A percentile compares a stretch with the other conserved stretches of the same genome.
Conservation (phyloP, 2,113 vertebrate species). For the Cynopterus brachyotis region DNA sequence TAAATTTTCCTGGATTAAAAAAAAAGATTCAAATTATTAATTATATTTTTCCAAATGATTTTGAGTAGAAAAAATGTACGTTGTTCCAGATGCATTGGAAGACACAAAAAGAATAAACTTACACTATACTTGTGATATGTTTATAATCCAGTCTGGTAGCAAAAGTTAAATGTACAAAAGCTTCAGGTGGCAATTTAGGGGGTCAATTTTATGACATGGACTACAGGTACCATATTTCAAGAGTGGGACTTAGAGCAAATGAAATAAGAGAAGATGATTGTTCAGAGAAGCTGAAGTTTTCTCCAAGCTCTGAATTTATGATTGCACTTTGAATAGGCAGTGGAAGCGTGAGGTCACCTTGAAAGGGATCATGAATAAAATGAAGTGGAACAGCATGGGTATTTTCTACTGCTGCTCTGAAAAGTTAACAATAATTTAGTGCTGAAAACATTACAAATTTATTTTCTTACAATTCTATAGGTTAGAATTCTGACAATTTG, state of each 20-base stretch:
- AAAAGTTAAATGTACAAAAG: background rate
- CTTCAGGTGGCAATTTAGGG: background rate
- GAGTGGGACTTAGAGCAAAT: background rate
- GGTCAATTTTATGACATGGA: background rate
- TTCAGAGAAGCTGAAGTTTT: background rate
- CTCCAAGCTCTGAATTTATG: background rate
- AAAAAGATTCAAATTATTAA: background rate
- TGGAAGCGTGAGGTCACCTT: background rate
- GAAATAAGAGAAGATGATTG: background rate
- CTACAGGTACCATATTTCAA: background rate
- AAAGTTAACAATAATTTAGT: background rate
- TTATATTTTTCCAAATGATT: background rate
- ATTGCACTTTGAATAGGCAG: background rate
- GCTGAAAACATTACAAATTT: background rate
- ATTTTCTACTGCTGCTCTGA: background rate
- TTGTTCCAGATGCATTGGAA: background rate
- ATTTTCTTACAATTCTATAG: background rate
- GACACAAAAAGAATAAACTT: background rate
- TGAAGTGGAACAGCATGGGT: background rate
- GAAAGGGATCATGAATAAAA: background rate
- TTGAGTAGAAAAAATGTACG: background rate
- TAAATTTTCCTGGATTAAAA: background rate
- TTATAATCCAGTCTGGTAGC: background rate
- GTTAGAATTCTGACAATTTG: background rate
- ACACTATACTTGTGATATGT: background rate